A percentile compares a stretch with the other conserved stretches of the same genome.
Evolutionary conservation across 1,140 invertebrate genomes (phyloP).

Genomic region (Wasmannia auropunctata): DNA sequence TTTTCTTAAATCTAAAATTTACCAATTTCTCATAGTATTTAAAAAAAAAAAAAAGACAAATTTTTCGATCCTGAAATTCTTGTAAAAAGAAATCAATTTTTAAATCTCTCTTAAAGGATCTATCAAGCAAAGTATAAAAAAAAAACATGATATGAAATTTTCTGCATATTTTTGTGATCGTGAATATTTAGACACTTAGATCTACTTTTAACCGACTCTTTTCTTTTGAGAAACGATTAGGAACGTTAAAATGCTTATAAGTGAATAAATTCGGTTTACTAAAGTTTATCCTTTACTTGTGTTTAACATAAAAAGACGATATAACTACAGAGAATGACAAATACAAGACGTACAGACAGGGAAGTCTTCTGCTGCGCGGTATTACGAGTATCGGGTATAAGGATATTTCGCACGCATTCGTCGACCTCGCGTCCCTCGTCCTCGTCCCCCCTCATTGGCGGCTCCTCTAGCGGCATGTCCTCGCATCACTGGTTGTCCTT

Average conservation of each 20-base stretch:
- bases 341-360: slow-evolving; percentile 12
- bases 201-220: too few relatives aligned
- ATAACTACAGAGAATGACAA: slow-evolving; percentile 31
- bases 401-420: slow-evolving; percentile 74
- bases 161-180: too few relatives aligned
- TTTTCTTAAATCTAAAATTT: slow-evolving; percentile 9
- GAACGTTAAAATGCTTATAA: neutral
- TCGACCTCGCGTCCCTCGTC: slow-evolving; percentile 74
- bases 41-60: neutral
- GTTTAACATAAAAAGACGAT: slow-evolving; percentile 8
- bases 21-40: neutral
- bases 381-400: slow-evolving; percentile 64
- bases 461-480: slow-evolving; percentile 69
- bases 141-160: neutral
- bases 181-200: too few relatives aligned
- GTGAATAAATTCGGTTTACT: slow-evolving; percentile 5
- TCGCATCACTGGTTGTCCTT: slow-evolving; percentile 72
- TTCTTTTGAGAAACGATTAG: neutral
- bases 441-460: slow-evolving; percentile 72
- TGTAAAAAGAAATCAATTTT: neutral
- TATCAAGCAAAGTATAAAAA: neutral
- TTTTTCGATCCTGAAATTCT: neutral
- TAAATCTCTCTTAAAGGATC: neutral
- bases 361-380: neutral
- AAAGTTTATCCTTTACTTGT: neutral